Evolutionary conservation across 2,113 vertebrate genomes (phyloP).

Genomic region (Edolisoma coerulescens): DNA sequence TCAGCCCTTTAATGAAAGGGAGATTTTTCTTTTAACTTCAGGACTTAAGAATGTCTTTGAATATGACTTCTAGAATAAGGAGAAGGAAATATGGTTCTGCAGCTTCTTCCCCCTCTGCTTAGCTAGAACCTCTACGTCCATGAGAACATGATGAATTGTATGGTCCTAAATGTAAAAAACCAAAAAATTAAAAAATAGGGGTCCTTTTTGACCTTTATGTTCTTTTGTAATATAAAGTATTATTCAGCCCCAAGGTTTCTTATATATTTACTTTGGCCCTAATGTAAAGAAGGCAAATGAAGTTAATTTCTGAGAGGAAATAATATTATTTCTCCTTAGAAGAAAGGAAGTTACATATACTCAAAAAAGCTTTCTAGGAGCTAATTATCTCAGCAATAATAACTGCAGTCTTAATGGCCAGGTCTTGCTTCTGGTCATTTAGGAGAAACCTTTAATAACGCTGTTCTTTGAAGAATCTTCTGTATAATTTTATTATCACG

Average conservation of each 20-base stretch:
- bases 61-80: background rate
- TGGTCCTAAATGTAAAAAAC: background rate
- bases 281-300: conserved; percentile 4
- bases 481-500: background rate
- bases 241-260: background rate
- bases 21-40: background rate
- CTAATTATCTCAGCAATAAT: conserved; percentile 60
- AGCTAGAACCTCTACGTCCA: background rate
- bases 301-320: conserved; percentile 42
- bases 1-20: background rate
- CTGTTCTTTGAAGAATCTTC: conserved; percentile 26
- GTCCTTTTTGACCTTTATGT: background rate
- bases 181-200: background rate
- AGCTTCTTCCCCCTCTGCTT: background rate
- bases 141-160: background rate
- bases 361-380: background rate
- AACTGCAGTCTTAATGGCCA: background rate
- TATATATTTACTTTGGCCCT: background rate
- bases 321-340: conserved; percentile 24
- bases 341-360: conserved; percentile 9
- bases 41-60: background rate
- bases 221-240: background rate
- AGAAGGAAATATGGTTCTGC: background rate
- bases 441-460: background rate
- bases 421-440: conserved; percentile 1